A percentile compares a stretch with the other conserved stretches of the same genome.
Conservation (phyloP, 2,113 vertebrate species). For the Chlorodrepanis virens region DNA sequence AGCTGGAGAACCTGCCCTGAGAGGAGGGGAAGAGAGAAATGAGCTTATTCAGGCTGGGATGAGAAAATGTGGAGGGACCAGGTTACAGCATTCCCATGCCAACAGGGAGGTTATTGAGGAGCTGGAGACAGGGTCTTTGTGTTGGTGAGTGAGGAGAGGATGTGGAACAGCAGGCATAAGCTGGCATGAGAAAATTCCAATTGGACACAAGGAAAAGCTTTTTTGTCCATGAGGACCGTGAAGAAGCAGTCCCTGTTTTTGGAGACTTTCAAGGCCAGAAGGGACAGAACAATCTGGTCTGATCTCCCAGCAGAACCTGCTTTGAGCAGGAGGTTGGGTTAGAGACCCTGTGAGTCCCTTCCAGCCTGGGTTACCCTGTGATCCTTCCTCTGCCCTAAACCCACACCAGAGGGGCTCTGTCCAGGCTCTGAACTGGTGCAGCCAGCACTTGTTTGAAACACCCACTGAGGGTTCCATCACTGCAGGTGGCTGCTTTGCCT, state of each 20-base stretch:
- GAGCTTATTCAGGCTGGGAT: neutral
- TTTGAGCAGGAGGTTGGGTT: neutral
- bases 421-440: neutral
- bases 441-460: neutral
- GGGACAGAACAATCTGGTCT: neutral
- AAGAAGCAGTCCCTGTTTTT: neutral
- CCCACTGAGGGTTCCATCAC: accelerated
- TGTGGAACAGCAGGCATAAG: neutral
- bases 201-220: neutral
- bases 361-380: neutral
- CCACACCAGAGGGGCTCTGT: neutral
- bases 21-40: neutral
- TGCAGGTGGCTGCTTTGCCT: neutral
- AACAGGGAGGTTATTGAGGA: neutral
- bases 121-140: accelerated
- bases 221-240: neutral
- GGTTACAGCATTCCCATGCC: neutral
- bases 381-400: neutral
- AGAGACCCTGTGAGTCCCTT: neutral
- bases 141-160: neutral
- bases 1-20: neutral
- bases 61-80: neutral
- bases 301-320: neutral
- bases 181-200: neutral
- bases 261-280: neutral